phyloP scores from a whole-genome alignment of 1,140 invertebrate genomes.

The Dendroctonus valens region DNA sequence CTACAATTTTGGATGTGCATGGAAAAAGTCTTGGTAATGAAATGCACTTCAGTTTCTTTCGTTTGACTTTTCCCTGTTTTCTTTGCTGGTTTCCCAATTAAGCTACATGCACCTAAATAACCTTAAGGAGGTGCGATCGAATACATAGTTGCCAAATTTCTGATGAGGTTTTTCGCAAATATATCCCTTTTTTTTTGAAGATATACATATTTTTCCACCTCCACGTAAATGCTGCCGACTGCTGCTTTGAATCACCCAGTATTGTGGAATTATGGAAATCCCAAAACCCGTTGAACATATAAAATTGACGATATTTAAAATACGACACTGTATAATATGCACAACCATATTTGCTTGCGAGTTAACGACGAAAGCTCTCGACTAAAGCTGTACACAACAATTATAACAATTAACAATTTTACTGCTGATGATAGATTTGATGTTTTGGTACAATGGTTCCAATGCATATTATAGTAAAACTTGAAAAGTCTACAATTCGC shows the following conservation, averaged over 20 bases:
- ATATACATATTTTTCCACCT: too few species aligned
- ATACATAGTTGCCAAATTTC: too few species aligned
- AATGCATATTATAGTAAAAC: conserved; percentile 47
- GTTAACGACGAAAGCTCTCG: conserved; percentile 35
- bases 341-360: conserved; percentile 45
- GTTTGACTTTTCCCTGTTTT: too few species aligned
- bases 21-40: too few species aligned
- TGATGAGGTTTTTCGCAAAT: too few species aligned
- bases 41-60: too few species aligned
- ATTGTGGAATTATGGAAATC: background rate
- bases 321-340: conserved; percentile 46
- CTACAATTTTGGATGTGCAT: too few species aligned
- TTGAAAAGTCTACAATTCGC: conserved; percentile 21
- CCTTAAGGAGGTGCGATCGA: too few species aligned
- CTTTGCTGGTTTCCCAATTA: too few species aligned
- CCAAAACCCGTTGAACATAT: conserved; percentile 2
- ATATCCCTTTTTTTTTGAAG: too few species aligned
- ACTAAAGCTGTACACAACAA: conserved; percentile 49
- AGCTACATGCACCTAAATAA: too few species aligned
- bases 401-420: conserved; percentile 47
- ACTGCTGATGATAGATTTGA: conserved; percentile 30
- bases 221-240: too few species aligned
- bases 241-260: background rate
- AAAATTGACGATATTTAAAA: conserved; percentile 35
- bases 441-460: conserved; percentile 46